Percentiles rank a stretch among this genome's conserved stretches.
phyloP scores from a whole-genome alignment of 2,888 invertebrate species.

The Phymatocera aterrima region DNA sequence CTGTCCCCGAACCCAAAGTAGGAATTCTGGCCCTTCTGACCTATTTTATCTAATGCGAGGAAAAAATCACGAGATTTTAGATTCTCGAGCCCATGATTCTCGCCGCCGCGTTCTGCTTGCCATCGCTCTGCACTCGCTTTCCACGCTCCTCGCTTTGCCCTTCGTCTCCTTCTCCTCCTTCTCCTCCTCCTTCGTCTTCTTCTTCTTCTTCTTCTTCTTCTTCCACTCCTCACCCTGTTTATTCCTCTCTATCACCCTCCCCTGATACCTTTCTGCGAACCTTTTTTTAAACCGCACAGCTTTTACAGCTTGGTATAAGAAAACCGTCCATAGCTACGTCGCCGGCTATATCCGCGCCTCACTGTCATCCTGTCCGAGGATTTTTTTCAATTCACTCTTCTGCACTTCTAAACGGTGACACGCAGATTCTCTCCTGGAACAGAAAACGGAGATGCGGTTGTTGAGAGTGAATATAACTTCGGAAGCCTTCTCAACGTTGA shows the following conservation, averaged over 20 bases:
- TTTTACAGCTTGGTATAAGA: background rate
- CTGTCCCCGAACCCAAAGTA: conserved; percentile 13
- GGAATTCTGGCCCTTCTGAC: conserved; percentile 49
- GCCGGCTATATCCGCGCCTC: background rate
- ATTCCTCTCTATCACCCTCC: background rate
- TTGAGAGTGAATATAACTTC: background rate
- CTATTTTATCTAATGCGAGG: background rate
- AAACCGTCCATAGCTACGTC: background rate
- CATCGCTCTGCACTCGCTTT: conserved; percentile 39
- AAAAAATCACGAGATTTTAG: conserved; percentile 62
- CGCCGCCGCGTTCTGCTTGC: conserved; percentile 49
- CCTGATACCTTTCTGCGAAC: background rate
- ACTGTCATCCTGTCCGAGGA: background rate
- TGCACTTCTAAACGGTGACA: background rate
- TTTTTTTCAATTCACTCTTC: conserved; percentile 26
- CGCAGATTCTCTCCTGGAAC: conserved; percentile 14
- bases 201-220: background rate
- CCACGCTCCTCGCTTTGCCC: too few relatives aligned
- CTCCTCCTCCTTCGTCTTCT: background rate
- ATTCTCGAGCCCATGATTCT: conserved; percentile 55
- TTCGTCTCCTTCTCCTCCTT: background rate
- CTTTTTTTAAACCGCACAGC: conserved; percentile 15
- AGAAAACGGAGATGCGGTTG: conserved; percentile 12
- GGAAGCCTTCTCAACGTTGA: background rate
- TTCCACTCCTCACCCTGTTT: too few relatives aligned